A percentile compares a stretch with the other conserved stretches of the same genome.
Conservation (phyloP, 2,797 vertebrate species). For the Myotis planiceps region DNA sequence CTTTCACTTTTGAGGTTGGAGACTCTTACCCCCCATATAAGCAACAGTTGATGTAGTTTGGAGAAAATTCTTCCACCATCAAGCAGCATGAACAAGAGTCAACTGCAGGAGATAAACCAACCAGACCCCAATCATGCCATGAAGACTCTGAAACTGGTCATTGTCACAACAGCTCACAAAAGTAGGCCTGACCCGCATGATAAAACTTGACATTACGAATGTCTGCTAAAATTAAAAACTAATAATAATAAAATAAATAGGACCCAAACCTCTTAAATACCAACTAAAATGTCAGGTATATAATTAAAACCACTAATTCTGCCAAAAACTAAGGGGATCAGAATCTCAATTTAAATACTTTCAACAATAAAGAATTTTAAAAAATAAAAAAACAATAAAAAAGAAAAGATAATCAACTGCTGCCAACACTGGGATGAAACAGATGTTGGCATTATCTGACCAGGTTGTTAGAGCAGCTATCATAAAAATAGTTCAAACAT, state of each 20-base stretch:
- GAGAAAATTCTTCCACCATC: not conserved
- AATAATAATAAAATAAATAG: not conserved
- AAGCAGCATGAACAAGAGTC: not conserved
- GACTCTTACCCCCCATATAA: fast-evolving
- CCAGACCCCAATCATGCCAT: not conserved
- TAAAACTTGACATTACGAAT: not conserved
- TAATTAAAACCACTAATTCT: not conserved
- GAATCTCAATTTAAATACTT: not conserved
- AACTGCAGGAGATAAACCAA: not conserved
- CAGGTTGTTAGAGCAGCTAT: not conserved
- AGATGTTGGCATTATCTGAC: not conserved
- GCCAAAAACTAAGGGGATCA: not conserved
- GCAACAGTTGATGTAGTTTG: not conserved
- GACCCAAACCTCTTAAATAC: not conserved
- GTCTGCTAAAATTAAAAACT: not conserved
- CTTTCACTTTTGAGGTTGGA: not conserved
- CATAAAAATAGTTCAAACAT: not conserved
- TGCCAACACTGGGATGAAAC: not conserved
- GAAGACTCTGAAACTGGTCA: not conserved
- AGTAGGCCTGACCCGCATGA: not conserved
- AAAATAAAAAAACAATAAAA: not conserved
- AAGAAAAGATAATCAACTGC: not conserved
- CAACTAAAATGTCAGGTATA: not conserved
- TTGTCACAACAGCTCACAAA: not conserved
- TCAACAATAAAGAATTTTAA: not conserved